Conservation (phyloP, 2,797 vertebrate species). For the Artibeus jamaicensis region DNA sequence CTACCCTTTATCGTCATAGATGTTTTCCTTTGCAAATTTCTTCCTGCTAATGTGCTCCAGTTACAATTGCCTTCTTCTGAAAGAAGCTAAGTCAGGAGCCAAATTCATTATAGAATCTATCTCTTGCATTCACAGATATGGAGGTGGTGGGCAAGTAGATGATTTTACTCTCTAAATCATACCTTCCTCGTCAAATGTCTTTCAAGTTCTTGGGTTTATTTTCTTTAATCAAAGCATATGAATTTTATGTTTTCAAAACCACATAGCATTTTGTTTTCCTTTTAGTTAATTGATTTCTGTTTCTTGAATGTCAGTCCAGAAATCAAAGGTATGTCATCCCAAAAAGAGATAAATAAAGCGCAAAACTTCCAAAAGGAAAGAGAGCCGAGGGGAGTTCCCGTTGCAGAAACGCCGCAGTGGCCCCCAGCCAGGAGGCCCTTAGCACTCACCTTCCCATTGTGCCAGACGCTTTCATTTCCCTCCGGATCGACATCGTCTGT, state of each 20-base stretch:
- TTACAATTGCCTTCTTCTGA: not conserved
- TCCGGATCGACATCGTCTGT: conserved; percentile 95
- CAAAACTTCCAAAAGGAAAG: not conserved
- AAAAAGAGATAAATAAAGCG: not conserved
- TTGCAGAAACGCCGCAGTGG: not conserved
- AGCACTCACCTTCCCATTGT: conserved; percentile 88
- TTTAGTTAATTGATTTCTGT: not conserved
- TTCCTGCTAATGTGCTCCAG: not conserved
- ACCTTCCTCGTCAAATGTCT: not conserved
- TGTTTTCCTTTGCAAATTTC: not conserved
- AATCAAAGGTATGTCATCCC: not conserved
- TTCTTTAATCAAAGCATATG: not conserved
- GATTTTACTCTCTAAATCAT: not conserved
- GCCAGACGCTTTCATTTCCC: conserved; percentile 97
- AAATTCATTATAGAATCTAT: not conserved
- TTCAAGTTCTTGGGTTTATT: not conserved
- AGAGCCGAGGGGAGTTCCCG: not conserved
- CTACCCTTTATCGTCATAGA: not conserved
- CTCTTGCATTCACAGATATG: not conserved
- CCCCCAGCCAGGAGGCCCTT: not conserved
- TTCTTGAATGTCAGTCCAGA: conserved; percentile 31
- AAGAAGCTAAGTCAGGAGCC: conserved; percentile 1
- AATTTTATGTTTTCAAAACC: not conserved
- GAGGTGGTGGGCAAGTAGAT: not conserved
- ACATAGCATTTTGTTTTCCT: conserved; percentile 19